These are phyloP conservation scores for Xerus inauris DNA, from an alignment of 2,113 vertebrate species.

Conservation along the genomic window DNA sequence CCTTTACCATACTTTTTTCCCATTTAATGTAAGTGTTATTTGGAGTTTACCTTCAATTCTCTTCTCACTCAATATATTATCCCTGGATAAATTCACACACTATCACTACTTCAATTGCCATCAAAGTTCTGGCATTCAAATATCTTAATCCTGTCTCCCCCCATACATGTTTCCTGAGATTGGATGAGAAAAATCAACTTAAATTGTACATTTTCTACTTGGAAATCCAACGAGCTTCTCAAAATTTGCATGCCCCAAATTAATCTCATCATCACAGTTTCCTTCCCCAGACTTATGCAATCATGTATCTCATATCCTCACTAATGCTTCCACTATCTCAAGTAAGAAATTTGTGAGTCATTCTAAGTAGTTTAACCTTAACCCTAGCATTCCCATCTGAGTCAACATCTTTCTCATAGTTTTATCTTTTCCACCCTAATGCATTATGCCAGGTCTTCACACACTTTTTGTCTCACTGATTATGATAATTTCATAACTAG, in stretches of 20 bases:
- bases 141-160: background rate
- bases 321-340: background rate
- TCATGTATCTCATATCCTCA: background rate
- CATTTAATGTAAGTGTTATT: background rate
- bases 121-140: background rate
- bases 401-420: background rate
- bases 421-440: background rate
- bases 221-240: background rate
- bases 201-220: background rate
- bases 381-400: background rate
- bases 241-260: background rate
- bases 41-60: background rate
- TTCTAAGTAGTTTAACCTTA: background rate
- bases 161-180: background rate
- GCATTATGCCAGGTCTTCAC: background rate
- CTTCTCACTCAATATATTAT: background rate
- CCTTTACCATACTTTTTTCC: background rate
- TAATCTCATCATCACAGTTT: background rate
- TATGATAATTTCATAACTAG: background rate
- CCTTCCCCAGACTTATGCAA: background rate
- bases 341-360: background rate
- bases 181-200: background rate
- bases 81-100: background rate
- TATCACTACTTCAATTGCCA: background rate
- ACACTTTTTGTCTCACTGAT: background rate